Evolutionary conservation across 2,113 vertebrate species (phyloP), one percentile per base, ranked within the genome.

Genomic region (Tachuris rubrigastra): DNA sequence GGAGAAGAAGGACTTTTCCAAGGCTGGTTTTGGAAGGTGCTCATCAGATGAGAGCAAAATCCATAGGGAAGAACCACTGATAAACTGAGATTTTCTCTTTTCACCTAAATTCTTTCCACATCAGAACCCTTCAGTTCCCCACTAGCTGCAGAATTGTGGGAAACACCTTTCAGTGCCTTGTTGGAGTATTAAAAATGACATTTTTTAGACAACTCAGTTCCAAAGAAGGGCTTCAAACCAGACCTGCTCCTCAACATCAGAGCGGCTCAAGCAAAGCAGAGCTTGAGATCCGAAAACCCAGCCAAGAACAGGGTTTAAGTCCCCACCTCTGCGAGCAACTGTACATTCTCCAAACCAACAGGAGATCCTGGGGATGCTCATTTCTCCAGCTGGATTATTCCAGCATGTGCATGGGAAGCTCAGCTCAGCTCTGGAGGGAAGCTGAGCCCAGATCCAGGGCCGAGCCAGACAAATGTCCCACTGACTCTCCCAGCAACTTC

Each of bases 381-480:
- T 17, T 68, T 46, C 46, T 12, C 19, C 3, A 3, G 53, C 50
- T 50, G 52, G n/a, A 62, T 69, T 53, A 59, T 17, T 50, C 21
- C 68, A 69, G 39, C 47, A 42, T 0, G 0, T 24, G 33, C 76
- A 56, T 1, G 24, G 49, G 24, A 23, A 79, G 37, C 47, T 14
- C 75, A 41, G 73, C 15, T 13, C 55, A 60, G 33, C 25, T 42
- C 39, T 20, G 12, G 49, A 72, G 46, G 14, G 19, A 9, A 87
- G 2, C 10, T 22, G 12, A 24, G 58, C 22, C 22, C 58, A 28
- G 47, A 59, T 39, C n/a, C 5, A 3, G 33, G 72, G 35, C 8
- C 33, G 56, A 71, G n/a, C 72, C 11, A 19, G 11, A 17, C 10
- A 62, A 62, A 62, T 17, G 12, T 55, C 58, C 66, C 22, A 2